Base-by-base conservation (phyloP, 2,888 invertebrate species). In the Temnothorax rugatulus region DNA sequence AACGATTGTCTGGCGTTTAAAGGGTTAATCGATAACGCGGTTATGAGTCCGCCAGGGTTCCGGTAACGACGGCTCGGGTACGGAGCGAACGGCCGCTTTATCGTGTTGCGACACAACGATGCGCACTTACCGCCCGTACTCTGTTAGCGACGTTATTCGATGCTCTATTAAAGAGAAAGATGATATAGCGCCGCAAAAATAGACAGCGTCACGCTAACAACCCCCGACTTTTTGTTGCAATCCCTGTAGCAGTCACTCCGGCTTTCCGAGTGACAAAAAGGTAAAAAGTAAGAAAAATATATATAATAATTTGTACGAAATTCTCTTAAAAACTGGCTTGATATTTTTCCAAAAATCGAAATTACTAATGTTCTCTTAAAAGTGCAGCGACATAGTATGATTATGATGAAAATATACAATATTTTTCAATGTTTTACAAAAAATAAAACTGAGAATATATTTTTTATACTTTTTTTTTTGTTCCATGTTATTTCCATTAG, bases 11-110 rank as follows among this genome's bases (percentile, higher is more conserved):
- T 66, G 64, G 21, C 69, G 84, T 84, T 89, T 74, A 84, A 74
- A 86, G 82, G 89, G 83, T 86, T 87, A 84, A 87, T 87, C 84
- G 86, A 84, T 87, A 89, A 84, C 86, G 44, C 71, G 66, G 63
- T 83, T 85, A 84, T 86, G 84, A 84, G 73, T 73, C n/a, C 63
- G 66, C 57, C 13, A 15, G 61, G 47, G 50, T 64, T 75, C 79
- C 63, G 63, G 47, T 73, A 64, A 57, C 64, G 64, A 18, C 66
- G 73, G 74, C 41, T 74, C 47, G 64, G 50, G 41, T 66, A 38
- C 41, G 76, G 29, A 41, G 13, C 64, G 64, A 41, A 64, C 54
- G 82, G 34, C 21, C 47, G 76, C 63, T 74, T 82, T 29, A 57
- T 44, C 61, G 76, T 59, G 59, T 75, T 38, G 57, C 34, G 63